Base-by-base conservation (phyloP, 2,113 vertebrate species). In the Chroicocephalus ridibundus region DNA sequence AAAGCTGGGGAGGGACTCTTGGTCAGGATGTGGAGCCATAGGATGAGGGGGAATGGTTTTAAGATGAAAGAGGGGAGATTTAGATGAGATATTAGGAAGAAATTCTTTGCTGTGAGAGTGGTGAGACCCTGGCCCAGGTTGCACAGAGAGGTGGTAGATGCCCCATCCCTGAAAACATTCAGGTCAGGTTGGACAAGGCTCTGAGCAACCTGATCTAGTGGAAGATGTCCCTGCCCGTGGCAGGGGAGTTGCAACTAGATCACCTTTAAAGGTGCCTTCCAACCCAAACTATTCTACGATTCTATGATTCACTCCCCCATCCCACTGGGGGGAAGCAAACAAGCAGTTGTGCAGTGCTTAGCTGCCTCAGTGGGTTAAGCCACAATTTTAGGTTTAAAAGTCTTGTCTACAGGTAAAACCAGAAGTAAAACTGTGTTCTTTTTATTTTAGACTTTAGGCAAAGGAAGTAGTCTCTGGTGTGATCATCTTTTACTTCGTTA, bases 291-390 rank as follows among this genome's bases (percentile, higher is more conserved):
- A 64, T 64, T 42, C 26, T 42, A 19, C 3, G 13, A 64, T 42
- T 64, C 26, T 42, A 61, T 61, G 7, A 10, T 72, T 81, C 15
- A 40, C 17, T 68, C 13, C 3, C 2, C 5, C 4, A 15, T 24
- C 5, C 31, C 36, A 54, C 17, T 25, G 16, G 0, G 1, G 6
- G 4, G 11, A 3, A 90, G 11, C 1, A 8, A 70, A 9, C 0
- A 0, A 66, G 11, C 1, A 3, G 10, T 14, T 49, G 22, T 31
- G 10, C 8, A 0, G 0, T 42, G 15, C 25, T 81, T 20, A 61
- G 38, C 18, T 74, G 18, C 17, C n/a, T 46, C 10, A 11, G 0
- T 5, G 27, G 18, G 6, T 4, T 74, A 40, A 51, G 15, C 7
- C 10, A 62, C 44, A 69, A 31, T 2, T 15, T 1, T 10, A 76